Conservation (phyloP, 2,113 vertebrate genomes). For the Brachyhypopomus occidentalis region DNA sequence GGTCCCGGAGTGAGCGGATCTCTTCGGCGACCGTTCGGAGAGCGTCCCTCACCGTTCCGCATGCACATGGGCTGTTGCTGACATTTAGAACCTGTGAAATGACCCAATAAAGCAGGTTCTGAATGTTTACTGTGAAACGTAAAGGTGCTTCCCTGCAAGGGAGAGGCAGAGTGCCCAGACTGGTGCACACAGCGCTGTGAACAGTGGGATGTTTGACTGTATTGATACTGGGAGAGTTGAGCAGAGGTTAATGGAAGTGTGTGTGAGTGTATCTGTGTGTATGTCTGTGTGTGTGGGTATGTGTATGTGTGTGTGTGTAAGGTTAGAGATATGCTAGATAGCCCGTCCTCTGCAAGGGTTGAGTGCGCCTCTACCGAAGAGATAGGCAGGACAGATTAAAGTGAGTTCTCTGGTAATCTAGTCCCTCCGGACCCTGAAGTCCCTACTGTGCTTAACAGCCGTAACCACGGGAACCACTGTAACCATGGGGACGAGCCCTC, state of each 20-base stretch:
- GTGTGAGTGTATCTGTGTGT: neutral
- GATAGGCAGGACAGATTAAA: conserved; percentile 24
- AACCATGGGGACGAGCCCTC: conserved; percentile 48
- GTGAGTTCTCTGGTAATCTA: conserved; percentile 39
- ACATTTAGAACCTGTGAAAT: neutral
- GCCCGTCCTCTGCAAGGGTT: neutral
- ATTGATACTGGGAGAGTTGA: neutral
- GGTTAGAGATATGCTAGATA: conserved; percentile 1
- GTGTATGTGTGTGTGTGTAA: conserved; percentile 4
- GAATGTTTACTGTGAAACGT: neutral
- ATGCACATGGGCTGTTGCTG: neutral
- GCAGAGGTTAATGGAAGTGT: neutral
- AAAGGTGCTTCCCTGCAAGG: neutral
- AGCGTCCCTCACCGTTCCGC: conserved; percentile 5
- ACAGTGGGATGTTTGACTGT: neutral
- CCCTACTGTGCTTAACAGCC: conserved; percentile 36
- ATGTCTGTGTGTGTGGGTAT: neutral
- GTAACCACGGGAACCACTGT: conserved; percentile 45
- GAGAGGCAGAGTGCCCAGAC: too few relatives aligned
- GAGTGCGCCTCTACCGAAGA: conserved; percentile 5
- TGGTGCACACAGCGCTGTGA: neutral
- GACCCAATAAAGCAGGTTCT: neutral
- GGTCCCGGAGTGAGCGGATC: conserved; percentile 1
- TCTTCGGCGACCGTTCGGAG: conserved; percentile 13
- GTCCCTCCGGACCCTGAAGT: conserved; percentile 27